Conservation (phyloP, 2,888 invertebrate species). For the Alsophila aescularia region DNA sequence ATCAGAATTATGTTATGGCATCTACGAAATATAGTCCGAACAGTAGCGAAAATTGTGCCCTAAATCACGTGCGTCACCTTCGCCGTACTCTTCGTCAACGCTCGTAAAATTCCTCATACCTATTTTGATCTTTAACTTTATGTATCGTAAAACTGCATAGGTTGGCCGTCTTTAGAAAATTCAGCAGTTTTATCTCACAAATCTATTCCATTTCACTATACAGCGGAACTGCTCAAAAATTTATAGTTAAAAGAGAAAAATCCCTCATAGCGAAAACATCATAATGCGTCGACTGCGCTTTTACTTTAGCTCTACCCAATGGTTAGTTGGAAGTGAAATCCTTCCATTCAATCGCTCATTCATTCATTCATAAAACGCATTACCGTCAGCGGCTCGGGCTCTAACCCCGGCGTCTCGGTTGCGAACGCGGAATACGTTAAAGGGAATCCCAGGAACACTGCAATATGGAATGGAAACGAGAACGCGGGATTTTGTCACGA, state of each 20-base stretch:
- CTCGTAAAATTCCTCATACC: conserved; percentile 47
- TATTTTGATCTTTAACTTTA: conserved; percentile 56
- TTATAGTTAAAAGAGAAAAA: conserved; percentile 46
- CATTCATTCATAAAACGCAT: conserved; percentile 80
- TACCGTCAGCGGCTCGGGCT: conserved; percentile 58
- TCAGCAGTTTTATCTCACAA: conserved; percentile 50
- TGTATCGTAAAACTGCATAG: conserved; percentile 61
- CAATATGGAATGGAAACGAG: conserved; percentile 68
- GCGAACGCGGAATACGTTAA: conserved; percentile 69
- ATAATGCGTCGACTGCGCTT: conserved; percentile 53
- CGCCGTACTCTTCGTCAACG: conserved; percentile 46
- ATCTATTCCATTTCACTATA: conserved; percentile 33
- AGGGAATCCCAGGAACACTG: conserved; percentile 59
- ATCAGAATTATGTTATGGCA: conserved; percentile 40
- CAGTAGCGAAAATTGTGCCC: conserved; percentile 28
- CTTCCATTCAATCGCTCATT: conserved; percentile 69
- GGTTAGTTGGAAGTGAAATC: conserved; percentile 75
- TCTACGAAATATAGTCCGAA: conserved; percentile 34
- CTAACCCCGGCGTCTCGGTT: conserved; percentile 59
- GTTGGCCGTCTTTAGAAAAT: conserved; percentile 46
- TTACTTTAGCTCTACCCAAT: conserved; percentile 65
- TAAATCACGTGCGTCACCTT: conserved; percentile 42
- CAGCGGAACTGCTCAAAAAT: conserved; percentile 41
- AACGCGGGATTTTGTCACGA: conserved; percentile 72
- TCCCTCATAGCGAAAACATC: conserved; percentile 16